Conservation (phyloP, 2,797 vertebrate species). For the Neomorphus geoffroyi region DNA sequence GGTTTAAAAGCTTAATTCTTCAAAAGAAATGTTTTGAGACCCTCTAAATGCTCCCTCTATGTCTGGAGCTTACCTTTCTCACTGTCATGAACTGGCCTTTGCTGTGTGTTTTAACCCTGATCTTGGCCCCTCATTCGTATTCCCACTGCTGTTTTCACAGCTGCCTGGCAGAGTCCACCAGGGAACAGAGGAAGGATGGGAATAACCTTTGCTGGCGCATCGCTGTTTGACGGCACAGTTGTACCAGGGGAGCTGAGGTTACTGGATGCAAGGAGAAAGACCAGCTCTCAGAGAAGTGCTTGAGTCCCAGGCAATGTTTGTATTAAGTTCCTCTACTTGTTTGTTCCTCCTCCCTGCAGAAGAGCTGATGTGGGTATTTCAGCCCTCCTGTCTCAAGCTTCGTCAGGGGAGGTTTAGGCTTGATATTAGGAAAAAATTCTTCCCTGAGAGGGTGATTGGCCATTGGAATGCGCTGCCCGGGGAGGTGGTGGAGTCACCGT, state of each 20-base stretch:
- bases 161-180: not conserved
- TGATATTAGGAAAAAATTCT: too few species aligned
- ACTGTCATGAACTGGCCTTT: not conserved
- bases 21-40: not conserved
- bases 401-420: too few species aligned
- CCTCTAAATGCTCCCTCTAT: not conserved
- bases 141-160: not conserved
- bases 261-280: not conserved
- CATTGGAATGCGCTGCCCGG: too few species aligned
- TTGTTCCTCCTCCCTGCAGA: not conserved
- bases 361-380: not conserved
- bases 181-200: not conserved
- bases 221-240: accelerated
- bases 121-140: not conserved
- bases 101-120: not conserved
- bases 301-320: not conserved
- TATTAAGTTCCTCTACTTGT: not conserved
- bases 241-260: not conserved
- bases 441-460: too few species aligned
- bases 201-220: not conserved
- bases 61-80: not conserved
- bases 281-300: not conserved
- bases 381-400: not conserved
- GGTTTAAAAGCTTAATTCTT: not conserved
- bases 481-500: too few species aligned